A percentile compares a stretch with the other conserved stretches of the same genome.
Conservation (phyloP, 2,113 vertebrate genomes). For the Pygathrix nemaeus region DNA sequence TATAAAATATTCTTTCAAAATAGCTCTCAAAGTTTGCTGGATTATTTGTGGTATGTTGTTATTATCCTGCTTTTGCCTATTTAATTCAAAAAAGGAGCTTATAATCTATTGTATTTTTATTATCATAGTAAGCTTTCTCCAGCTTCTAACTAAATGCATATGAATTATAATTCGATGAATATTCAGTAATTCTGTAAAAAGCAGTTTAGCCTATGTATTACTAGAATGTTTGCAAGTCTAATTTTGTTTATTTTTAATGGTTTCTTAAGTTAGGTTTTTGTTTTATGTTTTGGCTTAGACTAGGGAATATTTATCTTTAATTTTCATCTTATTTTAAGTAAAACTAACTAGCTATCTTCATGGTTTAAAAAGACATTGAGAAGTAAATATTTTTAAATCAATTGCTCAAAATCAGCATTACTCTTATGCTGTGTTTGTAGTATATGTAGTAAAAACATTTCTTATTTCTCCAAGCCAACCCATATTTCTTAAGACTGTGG, state of each 20-base stretch:
- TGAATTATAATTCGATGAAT: slow-evolving; percentile 73
- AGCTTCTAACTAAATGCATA: slow-evolving; percentile 67
- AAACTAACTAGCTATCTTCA: slow-evolving; percentile 41
- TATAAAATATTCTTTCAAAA: slow-evolving; percentile 69
- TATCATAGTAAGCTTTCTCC: slow-evolving; percentile 41
- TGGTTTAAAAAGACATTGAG: slow-evolving; percentile 56
- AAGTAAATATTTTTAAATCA: slow-evolving; percentile 51
- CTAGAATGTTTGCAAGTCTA: slow-evolving; percentile 63
- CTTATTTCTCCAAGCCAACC: background rate
- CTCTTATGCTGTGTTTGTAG: background rate
- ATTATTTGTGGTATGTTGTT: background rate
- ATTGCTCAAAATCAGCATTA: background rate
- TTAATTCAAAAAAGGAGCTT: slow-evolving; percentile 35
- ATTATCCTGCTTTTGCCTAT: background rate
- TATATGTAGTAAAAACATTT: background rate
- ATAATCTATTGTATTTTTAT: slow-evolving; percentile 49
- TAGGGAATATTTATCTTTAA: slow-evolving; percentile 66
- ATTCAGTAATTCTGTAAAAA: slow-evolving; percentile 39
- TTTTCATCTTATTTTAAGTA: slow-evolving; percentile 65
- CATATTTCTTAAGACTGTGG: background rate
- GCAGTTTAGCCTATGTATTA: slow-evolving; percentile 41
- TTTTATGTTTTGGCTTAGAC: slow-evolving; percentile 51
- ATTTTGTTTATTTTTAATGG: slow-evolving; percentile 72
- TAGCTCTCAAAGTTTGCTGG: slow-evolving; percentile 55
- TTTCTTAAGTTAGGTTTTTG: slow-evolving; percentile 55